Conservation (phyloP, 1,140 invertebrate species). For the Popillia japonica region DNA sequence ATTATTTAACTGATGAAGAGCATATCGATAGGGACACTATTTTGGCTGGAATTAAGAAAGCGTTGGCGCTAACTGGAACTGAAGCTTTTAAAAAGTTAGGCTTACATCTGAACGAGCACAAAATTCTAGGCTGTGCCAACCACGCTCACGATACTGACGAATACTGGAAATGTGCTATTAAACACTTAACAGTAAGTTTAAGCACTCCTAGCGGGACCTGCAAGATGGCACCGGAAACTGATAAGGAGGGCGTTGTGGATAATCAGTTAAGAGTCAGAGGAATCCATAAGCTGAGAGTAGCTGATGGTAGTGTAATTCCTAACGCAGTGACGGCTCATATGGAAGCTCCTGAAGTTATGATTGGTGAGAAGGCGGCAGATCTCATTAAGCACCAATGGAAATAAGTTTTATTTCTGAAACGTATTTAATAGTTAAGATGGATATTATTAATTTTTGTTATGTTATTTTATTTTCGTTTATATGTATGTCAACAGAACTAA, state of each 20-base stretch:
- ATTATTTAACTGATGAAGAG: slow-evolving; percentile 66
- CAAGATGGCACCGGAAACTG: slow-evolving; percentile 69
- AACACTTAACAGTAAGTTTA: slow-evolving; percentile 64
- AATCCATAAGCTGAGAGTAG: slow-evolving; percentile 63
- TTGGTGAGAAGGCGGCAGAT: slow-evolving; percentile 64
- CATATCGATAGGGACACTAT: slow-evolving; percentile 58
- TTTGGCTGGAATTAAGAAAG: slow-evolving; percentile 54
- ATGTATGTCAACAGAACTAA: not conserved
- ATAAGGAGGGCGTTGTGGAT: slow-evolving; percentile 66
- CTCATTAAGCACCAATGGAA: slow-evolving; percentile 59
- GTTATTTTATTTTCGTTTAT: not conserved
- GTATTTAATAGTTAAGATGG: not conserved
- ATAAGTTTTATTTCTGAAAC: not conserved
- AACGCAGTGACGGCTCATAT: slow-evolving; percentile 65
- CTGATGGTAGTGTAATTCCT: slow-evolving; percentile 68
- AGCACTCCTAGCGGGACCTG: slow-evolving; percentile 72
- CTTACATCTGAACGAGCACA: slow-evolving; percentile 44
- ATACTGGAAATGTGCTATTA: slow-evolving; percentile 67
- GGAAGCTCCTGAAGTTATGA: slow-evolving; percentile 64
- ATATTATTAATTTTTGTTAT: not conserved
- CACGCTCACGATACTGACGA: slow-evolving; percentile 61
- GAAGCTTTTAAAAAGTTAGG: slow-evolving; percentile 57
- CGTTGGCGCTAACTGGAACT: slow-evolving; percentile 49
- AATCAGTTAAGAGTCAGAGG: slow-evolving; percentile 65
- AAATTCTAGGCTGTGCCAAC: slow-evolving; percentile 60